These are phyloP conservation scores for Eulemur macaco DNA, from an alignment of 2,113 vertebrate genomes.

Conservation along the genomic window DNA sequence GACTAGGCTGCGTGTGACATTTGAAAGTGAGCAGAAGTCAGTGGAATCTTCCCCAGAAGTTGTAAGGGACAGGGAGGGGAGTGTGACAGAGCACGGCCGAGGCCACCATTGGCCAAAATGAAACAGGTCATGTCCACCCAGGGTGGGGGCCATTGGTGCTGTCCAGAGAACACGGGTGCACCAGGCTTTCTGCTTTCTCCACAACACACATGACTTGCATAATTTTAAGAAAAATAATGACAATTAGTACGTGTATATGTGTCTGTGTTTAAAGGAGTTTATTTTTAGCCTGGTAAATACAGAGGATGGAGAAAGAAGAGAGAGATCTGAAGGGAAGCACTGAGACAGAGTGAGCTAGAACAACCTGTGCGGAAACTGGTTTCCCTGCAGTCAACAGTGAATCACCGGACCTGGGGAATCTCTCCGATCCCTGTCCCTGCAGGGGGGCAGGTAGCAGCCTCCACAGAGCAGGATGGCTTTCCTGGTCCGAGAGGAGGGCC, in stretches of 20 bases:
- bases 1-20: accelerated
- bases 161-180: accelerated
- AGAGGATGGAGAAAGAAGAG: background rate
- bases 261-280: background rate
- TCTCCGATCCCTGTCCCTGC: accelerated
- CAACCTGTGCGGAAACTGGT: accelerated
- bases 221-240: background rate
- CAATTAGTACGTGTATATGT: accelerated
- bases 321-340: background rate
- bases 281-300: background rate
- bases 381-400: accelerated
- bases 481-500: background rate
- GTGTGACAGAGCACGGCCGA: accelerated
- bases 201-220: accelerated
- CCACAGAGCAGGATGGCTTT: background rate
- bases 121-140: accelerated
- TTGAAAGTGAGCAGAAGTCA: too few species aligned
- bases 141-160: accelerated
- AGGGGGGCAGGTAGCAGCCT: accelerated
- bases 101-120: accelerated
- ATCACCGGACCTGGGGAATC: accelerated
- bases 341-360: background rate
- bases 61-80: background rate
- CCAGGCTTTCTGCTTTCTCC: too few species aligned
- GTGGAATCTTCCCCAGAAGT: background rate